phyloP scores from a whole-genome alignment of 2,888 invertebrate genomes.

The Trilocha varians region DNA sequence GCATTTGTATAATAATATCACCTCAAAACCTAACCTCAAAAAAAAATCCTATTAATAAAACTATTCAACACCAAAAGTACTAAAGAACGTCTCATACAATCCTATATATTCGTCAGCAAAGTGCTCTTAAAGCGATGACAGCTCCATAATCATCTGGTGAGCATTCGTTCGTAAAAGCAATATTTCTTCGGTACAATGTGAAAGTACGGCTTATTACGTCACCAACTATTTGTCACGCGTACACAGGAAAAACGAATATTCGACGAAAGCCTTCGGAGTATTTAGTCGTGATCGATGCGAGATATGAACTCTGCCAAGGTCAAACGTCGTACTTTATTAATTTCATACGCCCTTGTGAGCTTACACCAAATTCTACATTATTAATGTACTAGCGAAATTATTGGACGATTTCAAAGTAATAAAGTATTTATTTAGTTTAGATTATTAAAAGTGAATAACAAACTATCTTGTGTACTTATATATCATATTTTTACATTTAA shows the following conservation, averaged over 20 bases:
- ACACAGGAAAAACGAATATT: background rate
- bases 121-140: slow-evolving; percentile 31
- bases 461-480: no score
- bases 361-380: no score
- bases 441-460: no score
- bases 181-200: slow-evolving; percentile 36
- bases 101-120: slow-evolving; percentile 4
- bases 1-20: no score
- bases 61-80: no score
- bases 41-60: no score
- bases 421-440: no score
- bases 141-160: slow-evolving; percentile 44
- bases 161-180: slow-evolving; percentile 35
- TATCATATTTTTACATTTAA: no score
- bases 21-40: no score
- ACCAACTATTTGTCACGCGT: background rate
- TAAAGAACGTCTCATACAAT: slow-evolving; percentile 6
- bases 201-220: slow-evolving; percentile 32
- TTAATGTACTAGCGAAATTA: no score
- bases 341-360: no score
- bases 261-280: background rate
- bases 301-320: background rate
- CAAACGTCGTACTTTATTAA: background rate
- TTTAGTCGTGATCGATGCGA: background rate
- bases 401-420: no score